phyloP scores from a whole-genome alignment of 2,113 vertebrate genomes.

The Hipposideros armiger region DNA sequence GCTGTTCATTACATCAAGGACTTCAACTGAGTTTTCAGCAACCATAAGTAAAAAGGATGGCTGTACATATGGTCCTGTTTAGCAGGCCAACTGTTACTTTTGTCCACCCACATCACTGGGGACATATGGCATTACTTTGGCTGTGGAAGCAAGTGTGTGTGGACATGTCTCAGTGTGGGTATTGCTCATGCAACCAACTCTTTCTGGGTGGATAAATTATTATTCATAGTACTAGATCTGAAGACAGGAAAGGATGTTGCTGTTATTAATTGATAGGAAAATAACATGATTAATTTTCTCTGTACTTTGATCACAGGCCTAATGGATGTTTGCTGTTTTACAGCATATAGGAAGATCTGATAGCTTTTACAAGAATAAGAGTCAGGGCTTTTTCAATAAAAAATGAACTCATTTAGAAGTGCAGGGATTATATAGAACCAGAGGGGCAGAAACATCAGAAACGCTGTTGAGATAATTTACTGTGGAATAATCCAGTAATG shows the following conservation, averaged over 20 bases:
- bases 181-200: constrained; percentile 40
- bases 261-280: not conserved
- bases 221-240: not conserved
- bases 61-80: constrained; percentile 56
- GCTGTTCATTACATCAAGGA: not conserved
- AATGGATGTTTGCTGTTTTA: not conserved
- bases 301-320: not conserved
- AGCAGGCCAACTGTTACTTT: constrained; percentile 67
- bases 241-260: not conserved
- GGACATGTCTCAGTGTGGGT: constrained; percentile 47
- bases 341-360: not conserved
- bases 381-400: not conserved
- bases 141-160: constrained; percentile 55
- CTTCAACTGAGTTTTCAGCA: constrained; percentile 28
- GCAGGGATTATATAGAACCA: not conserved
- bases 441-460: not conserved
- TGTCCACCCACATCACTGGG: constrained; percentile 64
- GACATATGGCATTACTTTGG: constrained; percentile 71
- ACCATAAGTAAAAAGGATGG: constrained; percentile 32
- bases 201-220: not conserved
- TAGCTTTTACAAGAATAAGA: not conserved
- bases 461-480: not conserved
- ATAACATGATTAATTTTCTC: not conserved
- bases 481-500: not conserved
- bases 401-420: not conserved